phyloP scores from a whole-genome alignment of 2,888 invertebrate genomes.

The Beris chalybata region DNA sequence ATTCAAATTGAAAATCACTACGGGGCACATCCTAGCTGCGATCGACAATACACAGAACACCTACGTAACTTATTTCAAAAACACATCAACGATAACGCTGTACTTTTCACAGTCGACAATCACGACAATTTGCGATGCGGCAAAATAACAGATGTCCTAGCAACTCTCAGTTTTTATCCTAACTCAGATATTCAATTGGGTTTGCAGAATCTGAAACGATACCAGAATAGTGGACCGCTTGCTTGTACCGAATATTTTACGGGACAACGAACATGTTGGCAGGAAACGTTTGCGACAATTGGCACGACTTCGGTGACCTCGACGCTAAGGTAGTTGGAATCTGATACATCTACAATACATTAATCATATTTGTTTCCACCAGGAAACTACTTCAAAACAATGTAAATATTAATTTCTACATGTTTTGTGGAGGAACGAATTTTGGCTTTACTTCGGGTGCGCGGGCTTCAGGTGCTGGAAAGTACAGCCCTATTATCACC shows the following conservation, averaged over 20 bases:
- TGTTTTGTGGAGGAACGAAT: constrained; percentile 92
- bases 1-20: constrained; percentile 95
- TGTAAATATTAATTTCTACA: constrained; percentile 80
- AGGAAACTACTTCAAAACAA: constrained; percentile 61
- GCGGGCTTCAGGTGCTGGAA: constrained; percentile 54
- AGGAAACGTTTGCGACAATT: constrained; percentile 63
- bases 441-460: constrained; percentile 71
- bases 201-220: constrained; percentile 59
- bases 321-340: constrained; percentile 50
- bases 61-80: constrained; percentile 65
- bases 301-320: constrained; percentile 58
- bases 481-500: constrained; percentile 70
- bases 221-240: constrained; percentile 71
- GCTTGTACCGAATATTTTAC: constrained; percentile 92
- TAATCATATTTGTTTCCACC: constrained; percentile 40
- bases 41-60: constrained; percentile 68
- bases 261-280: constrained; percentile 93
- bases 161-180: constrained; percentile 76
- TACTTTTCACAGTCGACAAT: constrained; percentile 87
- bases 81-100: constrained; percentile 64
- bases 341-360: too few species aligned
- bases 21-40: constrained; percentile 77
- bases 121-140: constrained; percentile 65
- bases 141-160: constrained; percentile 67
- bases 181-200: constrained; percentile 46